Evolutionary conservation across 2,797 vertebrate species (phyloP).

Genomic region (Ambastaia sidthimunki): DNA sequence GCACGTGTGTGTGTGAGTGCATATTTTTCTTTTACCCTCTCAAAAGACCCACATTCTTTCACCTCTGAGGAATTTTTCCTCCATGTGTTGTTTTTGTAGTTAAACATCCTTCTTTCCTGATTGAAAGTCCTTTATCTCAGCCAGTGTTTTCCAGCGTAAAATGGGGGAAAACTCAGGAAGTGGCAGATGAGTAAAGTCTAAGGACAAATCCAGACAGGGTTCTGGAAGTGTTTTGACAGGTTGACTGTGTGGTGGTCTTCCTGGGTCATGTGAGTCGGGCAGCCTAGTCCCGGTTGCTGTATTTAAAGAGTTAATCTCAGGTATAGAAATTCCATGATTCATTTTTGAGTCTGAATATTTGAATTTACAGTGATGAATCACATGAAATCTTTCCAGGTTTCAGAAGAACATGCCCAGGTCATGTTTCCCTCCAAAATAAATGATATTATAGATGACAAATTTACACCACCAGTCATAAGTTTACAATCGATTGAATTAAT

Average conservation of each 20-base stretch:
- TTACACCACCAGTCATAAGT: no score
- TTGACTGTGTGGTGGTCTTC: conserved; percentile 52
- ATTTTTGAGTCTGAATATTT: no score
- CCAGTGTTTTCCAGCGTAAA: conserved; percentile 66
- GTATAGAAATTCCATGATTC: neutral
- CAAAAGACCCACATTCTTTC: conserved; percentile 34
- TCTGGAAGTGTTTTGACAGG: conserved; percentile 74
- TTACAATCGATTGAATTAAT: no score
- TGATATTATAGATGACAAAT: neutral
- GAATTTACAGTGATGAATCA: no score
- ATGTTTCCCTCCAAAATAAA: neutral
- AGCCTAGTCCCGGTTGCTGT: conserved; percentile 22
- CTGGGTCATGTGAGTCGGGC: conserved; percentile 23
- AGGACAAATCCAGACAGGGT: conserved; percentile 76
- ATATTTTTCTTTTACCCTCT: conserved; percentile 18
- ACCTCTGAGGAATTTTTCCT: conserved; percentile 22
- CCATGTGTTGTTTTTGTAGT: conserved; percentile 42
- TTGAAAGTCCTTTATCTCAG: conserved; percentile 55
- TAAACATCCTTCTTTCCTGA: conserved; percentile 13
- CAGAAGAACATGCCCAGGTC: neutral
- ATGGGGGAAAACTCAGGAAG: conserved; percentile 73
- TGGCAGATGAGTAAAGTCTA: conserved; percentile 69
- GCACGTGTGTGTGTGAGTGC: conserved; percentile 60
- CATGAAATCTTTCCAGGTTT: no score
- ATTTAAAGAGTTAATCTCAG: neutral